phyloP scores from a whole-genome alignment of 2,888 invertebrate genomes.

The Dermolepida albohirtum region DNA sequence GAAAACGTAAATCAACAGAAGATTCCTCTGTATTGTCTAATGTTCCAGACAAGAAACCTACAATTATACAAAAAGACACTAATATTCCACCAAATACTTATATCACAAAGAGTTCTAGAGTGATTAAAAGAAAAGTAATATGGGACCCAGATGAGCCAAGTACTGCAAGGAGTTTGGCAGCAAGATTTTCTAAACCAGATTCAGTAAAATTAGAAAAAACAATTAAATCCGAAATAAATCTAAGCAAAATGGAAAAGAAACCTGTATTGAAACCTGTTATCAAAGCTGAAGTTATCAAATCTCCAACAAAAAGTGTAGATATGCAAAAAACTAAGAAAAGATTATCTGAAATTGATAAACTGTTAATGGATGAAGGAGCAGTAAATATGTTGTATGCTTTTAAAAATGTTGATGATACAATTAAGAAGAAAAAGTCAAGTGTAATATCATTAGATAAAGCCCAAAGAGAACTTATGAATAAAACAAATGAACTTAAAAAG shows the following conservation, averaged over 20 bases:
- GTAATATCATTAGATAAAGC: constrained; percentile 58
- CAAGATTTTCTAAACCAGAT: constrained; percentile 60
- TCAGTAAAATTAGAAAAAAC: constrained; percentile 46
- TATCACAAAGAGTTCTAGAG: constrained; percentile 66
- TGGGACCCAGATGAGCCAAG: constrained; percentile 76
- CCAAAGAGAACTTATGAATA: constrained; percentile 60
- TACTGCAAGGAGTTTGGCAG: constrained; percentile 34
- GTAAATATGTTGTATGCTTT: constrained; percentile 87
- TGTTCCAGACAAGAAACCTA: constrained; percentile 36
- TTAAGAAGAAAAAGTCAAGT: constrained; percentile 54
- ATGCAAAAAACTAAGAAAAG: constrained; percentile 48
- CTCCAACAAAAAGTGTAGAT: constrained; percentile 25
- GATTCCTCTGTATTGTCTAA: constrained; percentile 34
- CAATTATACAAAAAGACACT: constrained; percentile 11
- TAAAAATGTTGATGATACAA: constrained; percentile 67
- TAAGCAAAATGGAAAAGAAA: constrained; percentile 27
- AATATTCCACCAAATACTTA: constrained; percentile 54
- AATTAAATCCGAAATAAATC: constrained; percentile 26
- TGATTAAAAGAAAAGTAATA: constrained; percentile 79
- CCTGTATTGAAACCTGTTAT: constrained; percentile 3
- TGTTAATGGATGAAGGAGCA: constrained; percentile 88
- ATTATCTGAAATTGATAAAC: constrained; percentile 79
- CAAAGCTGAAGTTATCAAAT: constrained; percentile 24
- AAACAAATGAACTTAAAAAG: constrained; percentile 61
- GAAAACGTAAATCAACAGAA: constrained; percentile 59